Conservation (phyloP, 2,113 vertebrate species). For the Physeter macrocephalus region DNA sequence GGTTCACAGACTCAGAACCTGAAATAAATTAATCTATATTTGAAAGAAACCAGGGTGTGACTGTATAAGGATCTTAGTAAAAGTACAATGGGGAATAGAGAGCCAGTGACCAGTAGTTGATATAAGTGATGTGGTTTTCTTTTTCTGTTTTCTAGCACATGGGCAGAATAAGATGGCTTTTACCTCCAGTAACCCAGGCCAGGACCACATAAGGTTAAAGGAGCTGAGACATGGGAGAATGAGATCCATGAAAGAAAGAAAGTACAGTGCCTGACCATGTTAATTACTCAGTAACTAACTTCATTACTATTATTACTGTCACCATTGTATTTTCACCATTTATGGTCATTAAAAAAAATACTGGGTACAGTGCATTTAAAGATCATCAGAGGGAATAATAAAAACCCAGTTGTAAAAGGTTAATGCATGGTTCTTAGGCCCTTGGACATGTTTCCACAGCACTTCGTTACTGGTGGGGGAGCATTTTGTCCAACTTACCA, state of each 20-base stretch:
- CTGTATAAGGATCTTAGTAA: background rate
- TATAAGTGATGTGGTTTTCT: background rate
- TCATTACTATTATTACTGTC: background rate
- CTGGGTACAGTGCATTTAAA: background rate
- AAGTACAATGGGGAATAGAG: constrained; percentile 16
- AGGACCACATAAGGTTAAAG: background rate
- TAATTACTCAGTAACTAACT: background rate
- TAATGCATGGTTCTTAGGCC: background rate
- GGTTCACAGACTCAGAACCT: constrained; percentile 10
- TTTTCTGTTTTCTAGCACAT: background rate
- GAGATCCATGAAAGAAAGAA: background rate
- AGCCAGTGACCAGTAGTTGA: background rate
- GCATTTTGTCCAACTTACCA: constrained; percentile 6
- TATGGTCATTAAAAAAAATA: background rate
- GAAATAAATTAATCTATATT: constrained; percentile 28
- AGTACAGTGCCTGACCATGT: background rate
- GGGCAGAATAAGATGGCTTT: background rate
- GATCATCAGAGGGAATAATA: background rate
- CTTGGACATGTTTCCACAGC: background rate
- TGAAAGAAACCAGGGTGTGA: constrained; percentile 18
- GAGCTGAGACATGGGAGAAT: background rate
- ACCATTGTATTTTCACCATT: background rate
- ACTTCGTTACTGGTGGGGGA: constrained; percentile 1
- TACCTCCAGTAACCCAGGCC: background rate
- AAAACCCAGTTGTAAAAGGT: background rate